Base-by-base conservation (phyloP, 64 coral and sea anemone genomes). In the Montipora capricornis region DNA sequence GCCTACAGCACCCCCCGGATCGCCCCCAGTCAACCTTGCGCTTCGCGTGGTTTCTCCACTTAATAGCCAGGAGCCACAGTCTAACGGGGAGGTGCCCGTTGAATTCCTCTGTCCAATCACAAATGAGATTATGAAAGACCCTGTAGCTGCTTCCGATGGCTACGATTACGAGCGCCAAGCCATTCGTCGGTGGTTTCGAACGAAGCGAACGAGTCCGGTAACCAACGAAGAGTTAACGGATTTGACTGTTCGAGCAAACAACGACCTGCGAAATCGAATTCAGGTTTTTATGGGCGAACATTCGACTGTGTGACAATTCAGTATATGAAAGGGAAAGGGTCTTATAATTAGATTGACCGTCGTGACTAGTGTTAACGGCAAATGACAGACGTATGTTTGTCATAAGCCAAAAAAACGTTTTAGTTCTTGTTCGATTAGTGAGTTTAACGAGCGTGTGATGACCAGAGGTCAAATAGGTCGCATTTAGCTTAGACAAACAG, bases 61-160 rank as follows among this genome's bases (percentile, higher is more conserved):
- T 16, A 1, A 76, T 13, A 20, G 62, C 8, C 60, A 49, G 59
- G 44, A 45, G 5, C 37, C 47, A 13, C 24, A 69, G n/a, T 95
- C 95, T 80, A 84, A 95, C 68, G 29, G 49, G 4, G 89, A 94
- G 37, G 89, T 94, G n/a, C 96, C 96, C 4, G 95, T 98, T 76
- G 96, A 98, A 13, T 98, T 95, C 77, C 66, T 98, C 26, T 95
- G 93, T 79, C 93, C 93, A 49, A 91, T 98, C 84, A 91, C 96
- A 14, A 98, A 95, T 78, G 66, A 98, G 58, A 81, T 98, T 13
- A 98, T 95, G 96, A 78, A 66, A 44, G 59, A 95, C 59, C 96
- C 96, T 8, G 96, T 92, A 1, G 91, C 78, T 7, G 93, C 93
- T 69, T 44, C 89, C 11, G 96, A 98, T 75, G 96, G 96, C 8